Base-by-base conservation (phyloP, 37 sponge, comb jelly and placozoan species). In the Hexactinellida sp. region DNA sequence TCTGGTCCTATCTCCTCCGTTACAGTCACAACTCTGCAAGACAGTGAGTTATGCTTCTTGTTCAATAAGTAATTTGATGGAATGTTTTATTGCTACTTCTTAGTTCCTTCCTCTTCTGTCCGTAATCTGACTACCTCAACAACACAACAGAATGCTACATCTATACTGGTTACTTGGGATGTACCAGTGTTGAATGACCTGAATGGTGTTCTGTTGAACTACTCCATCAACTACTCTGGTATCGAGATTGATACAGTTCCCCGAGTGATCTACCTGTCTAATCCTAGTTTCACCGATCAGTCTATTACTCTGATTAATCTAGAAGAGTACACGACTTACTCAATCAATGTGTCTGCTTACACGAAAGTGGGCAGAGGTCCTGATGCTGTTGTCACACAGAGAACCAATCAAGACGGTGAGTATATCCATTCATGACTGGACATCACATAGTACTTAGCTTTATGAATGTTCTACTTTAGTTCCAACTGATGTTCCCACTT, bases 51-150 rank as follows among this genome's bases (percentile, higher is more conserved):
- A 21, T 21, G 3, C 34, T 63, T 25, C 3, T 25, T n/a, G 76
- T 3, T 10, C 3, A 7, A 25, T 10, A 3, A 32, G 76, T 63
- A n/a, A 21, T 63, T 23, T 63, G 5, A 10, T 32, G 34, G 3
- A 23, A 21, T 21, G 3, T 63, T 28, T 25, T 23, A 25, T 63
- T 25, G 13, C 5, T 63, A 21, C 76, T 47, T 47, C 76, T 63
- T 63, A 63, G 76, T 63, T 63, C 76, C 76, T 25, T 63, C 76
- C 13, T 63, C 76, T 7, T 63, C 76, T 63, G 76, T 63, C 34
- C 76, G 76, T 63, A 63, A 63, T 23, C 76, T 63, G 13, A 63
- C 76, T 3, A 63, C 76, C 25, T 63, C 76, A 10, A 63, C 76
- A 63, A n/a, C 76, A 63, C 25, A 28, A 23, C 76, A 25, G 76